Percentiles rank a stretch among this genome's conserved stretches.
These are phyloP conservation scores for Fregata magnificens DNA, from an alignment of 2,113 vertebrate species.

Conservation along the genomic window DNA sequence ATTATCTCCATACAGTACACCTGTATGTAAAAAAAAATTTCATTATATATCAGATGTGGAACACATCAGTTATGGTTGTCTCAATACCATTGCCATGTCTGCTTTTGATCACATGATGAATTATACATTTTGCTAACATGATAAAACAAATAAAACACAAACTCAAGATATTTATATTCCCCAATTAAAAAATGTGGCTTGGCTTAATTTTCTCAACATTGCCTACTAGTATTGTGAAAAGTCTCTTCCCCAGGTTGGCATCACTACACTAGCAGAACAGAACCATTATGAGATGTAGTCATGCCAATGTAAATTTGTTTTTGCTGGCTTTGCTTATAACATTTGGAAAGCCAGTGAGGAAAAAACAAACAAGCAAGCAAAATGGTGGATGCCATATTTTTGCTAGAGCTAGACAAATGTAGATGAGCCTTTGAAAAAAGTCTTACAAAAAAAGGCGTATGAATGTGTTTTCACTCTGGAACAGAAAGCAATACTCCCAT, in stretches of 20 bases:
- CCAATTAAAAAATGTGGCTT: neutral
- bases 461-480: neutral
- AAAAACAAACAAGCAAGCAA: neutral
- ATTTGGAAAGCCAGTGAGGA: neutral
- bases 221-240: neutral
- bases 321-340: neutral
- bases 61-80: neutral
- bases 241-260: neutral
- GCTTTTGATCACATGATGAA: neutral
- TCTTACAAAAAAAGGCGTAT: neutral
- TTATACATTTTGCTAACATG: neutral
- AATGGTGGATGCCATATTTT: conserved; percentile 9
- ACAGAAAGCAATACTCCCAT: neutral
- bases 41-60: neutral
- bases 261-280: neutral
- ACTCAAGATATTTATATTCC: neutral
- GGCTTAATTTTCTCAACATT: neutral
- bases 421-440: conserved; percentile 1
- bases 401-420: neutral
- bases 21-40: neutral
- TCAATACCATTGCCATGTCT: neutral
- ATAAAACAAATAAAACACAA: neutral
- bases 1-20: neutral
- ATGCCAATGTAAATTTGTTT: conserved; percentile 41
- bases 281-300: neutral